These are phyloP conservation scores for Craniophora ligustri DNA, from an alignment of 2,888 invertebrate genomes.

Conservation along the genomic window DNA sequence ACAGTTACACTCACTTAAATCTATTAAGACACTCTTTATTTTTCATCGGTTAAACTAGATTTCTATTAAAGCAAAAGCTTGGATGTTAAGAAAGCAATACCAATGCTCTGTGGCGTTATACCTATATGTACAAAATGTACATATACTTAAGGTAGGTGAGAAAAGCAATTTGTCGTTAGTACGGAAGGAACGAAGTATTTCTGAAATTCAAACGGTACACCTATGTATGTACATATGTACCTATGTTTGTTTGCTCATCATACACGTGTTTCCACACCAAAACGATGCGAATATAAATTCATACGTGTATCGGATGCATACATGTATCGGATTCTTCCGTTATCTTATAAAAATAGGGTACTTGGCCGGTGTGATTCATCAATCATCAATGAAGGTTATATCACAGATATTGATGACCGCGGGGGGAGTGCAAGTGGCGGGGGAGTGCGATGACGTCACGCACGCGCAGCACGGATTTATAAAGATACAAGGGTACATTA, in stretches of 20 bases:
- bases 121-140: no score
- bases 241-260: conserved; percentile 19
- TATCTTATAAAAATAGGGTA: conserved; percentile 53
- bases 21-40: no score
- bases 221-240: conserved; percentile 20
- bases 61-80: no score
- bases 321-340: conserved; percentile 39
- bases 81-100: no score
- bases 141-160: no score
- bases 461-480: conserved; percentile 25
- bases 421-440: conserved; percentile 29
- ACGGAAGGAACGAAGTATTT: conserved; percentile 30
- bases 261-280: conserved; percentile 23
- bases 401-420: conserved; percentile 49
- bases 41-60: no score
- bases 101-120: no score
- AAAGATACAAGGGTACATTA: no score
- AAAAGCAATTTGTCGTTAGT: conserved; percentile 20
- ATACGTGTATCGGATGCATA: conserved; percentile 15
- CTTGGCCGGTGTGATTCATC: conserved; percentile 51
- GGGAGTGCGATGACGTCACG: conserved; percentile 55
- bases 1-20: not conserved
- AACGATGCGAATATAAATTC: conserved; percentile 20
- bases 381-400: conserved; percentile 56
- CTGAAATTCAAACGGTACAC: conserved; percentile 12